These are phyloP conservation scores for Drosophila mojavensis DNA, from an alignment of 1,140 invertebrate species.

Conservation along the genomic window DNA sequence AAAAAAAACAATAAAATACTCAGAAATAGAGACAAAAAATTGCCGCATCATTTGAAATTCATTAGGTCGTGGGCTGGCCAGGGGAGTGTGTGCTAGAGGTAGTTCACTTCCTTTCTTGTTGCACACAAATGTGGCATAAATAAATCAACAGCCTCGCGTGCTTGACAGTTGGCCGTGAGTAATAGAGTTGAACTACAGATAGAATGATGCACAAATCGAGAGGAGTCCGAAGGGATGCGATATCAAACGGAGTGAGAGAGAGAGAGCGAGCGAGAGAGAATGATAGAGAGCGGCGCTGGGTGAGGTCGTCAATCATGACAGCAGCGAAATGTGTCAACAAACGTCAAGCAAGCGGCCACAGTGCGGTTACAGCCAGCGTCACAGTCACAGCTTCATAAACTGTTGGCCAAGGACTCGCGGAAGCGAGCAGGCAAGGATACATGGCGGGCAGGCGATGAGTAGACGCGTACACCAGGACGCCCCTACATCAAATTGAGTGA, in stretches of 20 bases:
- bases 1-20: conserved; percentile 11
- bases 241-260: conserved; percentile 15
- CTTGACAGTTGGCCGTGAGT: conserved; percentile 60
- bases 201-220: conserved; percentile 21
- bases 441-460: not conserved
- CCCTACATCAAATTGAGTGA: conserved; percentile 70
- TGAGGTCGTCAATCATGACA: conserved; percentile 77
- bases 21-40: conserved; percentile 39
- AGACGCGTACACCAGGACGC: conserved; percentile 43
- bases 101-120: conserved; percentile 61
- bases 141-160: conserved; percentile 77
- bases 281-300: conserved; percentile 8
- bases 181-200: conserved; percentile 33
- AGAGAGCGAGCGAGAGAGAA: not conserved
- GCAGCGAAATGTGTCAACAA: conserved; percentile 77
- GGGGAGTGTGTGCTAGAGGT: conserved; percentile 30
- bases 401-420: conserved; percentile 41
- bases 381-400: conserved; percentile 63
- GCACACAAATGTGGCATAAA: conserved; percentile 57
- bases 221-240: not conserved
- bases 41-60: conserved; percentile 80
- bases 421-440: not conserved
- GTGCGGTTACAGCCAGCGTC: conserved; percentile 33
- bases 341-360: conserved; percentile 66
- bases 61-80: conserved; percentile 49